Base-by-base conservation (phyloP, 2,888 invertebrate species). In the Phragmatobia fuliginosa region DNA sequence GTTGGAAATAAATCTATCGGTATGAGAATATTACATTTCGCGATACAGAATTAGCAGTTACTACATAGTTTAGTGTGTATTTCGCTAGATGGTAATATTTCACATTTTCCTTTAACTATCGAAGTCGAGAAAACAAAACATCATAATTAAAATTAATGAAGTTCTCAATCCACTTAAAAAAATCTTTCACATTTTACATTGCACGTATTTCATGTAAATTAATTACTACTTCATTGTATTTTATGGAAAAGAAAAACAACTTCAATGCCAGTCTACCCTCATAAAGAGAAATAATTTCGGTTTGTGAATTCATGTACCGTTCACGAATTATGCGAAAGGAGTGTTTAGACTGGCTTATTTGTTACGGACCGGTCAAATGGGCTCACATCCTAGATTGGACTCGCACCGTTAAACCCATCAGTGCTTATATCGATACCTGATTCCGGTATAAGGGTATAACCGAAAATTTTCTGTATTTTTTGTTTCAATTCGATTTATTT, bases 301-400 rank as follows among this genome's bases (percentile, higher is more conserved):
- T 76, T 75, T 78, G 78, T 83, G 76, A 83, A 79, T 83, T 78
- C 81, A 81, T 84, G 81, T 86, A 86, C 85, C 82, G 84, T 84
- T 85, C 74, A 76, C 72, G 72, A 76, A 79, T 81, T 83, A 80
- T 73, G 73, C 18, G 76, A 79, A 81, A 78, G 79, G 59, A 61
- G 71, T 71, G 68, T 78, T 73, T 72, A 82, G 79, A 82, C 73
- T 77, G 68, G 14, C 18, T 38, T 25, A 28, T 56, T 25, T 8
- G 56, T 21, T 65, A 56, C 28, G 6, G 16, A 56, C 16, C 28
- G 52, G 25, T 52, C 28, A 56, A 16, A 56, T 56, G 14, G 28
- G 28, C 28, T 56, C 28, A 28, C 56, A 56, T 28, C 56, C 56
- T 6, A 11, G 52, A 56, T 56, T 28, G 28, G 28, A 28, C 16